These are phyloP conservation scores for Plebejus argus DNA, from an alignment of 2,888 invertebrate genomes.

Conservation along the genomic window DNA sequence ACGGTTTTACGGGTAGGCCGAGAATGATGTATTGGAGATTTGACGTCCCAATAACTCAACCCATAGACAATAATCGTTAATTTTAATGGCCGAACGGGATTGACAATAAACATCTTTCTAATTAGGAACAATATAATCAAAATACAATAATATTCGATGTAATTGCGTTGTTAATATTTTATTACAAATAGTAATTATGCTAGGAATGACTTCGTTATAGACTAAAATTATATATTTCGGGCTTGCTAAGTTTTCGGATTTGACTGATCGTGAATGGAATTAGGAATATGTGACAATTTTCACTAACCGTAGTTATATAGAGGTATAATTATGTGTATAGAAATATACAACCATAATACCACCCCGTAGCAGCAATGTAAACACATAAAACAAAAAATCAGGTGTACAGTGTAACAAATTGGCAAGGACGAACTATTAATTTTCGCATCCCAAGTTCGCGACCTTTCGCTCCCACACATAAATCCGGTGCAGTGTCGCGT, in stretches of 20 bases:
- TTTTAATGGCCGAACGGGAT: background rate
- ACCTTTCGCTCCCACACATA: conserved; percentile 70
- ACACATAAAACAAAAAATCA: conserved; percentile 13
- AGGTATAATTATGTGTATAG: too few species aligned
- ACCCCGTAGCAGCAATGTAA: background rate
- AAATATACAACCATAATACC: background rate
- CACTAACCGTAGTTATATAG: too few species aligned
- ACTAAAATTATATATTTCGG: too few species aligned
- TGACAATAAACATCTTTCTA: background rate
- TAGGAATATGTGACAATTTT: too few species aligned
- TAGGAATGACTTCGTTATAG: too few species aligned
- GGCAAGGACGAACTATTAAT: conserved; percentile 51
- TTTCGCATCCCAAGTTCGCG: conserved; percentile 63
- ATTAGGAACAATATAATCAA: background rate
- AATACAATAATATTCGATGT: background rate
- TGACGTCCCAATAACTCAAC: background rate
- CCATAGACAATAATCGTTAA: background rate
- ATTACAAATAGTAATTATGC: too few species aligned
- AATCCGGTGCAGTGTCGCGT: conserved; percentile 65
- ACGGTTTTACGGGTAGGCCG: conserved; percentile 36
- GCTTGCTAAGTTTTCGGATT: too few species aligned
- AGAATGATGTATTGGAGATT: background rate
- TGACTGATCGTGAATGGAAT: too few species aligned
- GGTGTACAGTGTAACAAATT: conserved; percentile 28
- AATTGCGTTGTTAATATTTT: background rate